phyloP scores from a whole-genome alignment of 2,113 vertebrate genomes.

The Propithecus coquereli region DNA sequence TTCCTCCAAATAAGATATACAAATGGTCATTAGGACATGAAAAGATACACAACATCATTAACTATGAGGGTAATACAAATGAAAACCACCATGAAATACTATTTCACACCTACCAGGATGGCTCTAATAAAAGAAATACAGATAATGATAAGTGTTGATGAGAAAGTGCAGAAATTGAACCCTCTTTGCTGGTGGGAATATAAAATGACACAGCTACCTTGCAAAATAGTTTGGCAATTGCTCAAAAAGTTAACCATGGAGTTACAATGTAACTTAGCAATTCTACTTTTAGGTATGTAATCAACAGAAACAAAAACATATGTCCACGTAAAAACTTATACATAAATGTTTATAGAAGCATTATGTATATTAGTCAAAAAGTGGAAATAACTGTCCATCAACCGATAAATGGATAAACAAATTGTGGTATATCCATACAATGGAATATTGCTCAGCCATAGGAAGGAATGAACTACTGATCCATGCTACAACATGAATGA shows the following conservation, averaged over 20 bases:
- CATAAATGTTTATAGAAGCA: background rate
- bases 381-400: background rate
- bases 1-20: background rate
- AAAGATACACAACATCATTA: background rate
- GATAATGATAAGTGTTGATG: background rate
- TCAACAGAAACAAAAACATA: background rate
- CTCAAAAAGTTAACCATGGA: background rate
- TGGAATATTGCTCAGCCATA: background rate
- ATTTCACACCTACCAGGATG: background rate
- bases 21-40: background rate
- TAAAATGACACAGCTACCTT: background rate
- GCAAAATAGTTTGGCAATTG: background rate
- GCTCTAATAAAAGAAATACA: background rate
- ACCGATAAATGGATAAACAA: background rate
- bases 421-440: background rate
- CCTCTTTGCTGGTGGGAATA: background rate
- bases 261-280: background rate
- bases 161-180: background rate
- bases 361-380: background rate
- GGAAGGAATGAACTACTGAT: background rate
- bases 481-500: background rate
- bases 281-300: background rate
- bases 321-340: background rate
- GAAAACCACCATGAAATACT: background rate
- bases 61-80: background rate